Evolutionary conservation across 2,797 vertebrate genomes (phyloP).

Genomic region (Luscinia luscinia): DNA sequence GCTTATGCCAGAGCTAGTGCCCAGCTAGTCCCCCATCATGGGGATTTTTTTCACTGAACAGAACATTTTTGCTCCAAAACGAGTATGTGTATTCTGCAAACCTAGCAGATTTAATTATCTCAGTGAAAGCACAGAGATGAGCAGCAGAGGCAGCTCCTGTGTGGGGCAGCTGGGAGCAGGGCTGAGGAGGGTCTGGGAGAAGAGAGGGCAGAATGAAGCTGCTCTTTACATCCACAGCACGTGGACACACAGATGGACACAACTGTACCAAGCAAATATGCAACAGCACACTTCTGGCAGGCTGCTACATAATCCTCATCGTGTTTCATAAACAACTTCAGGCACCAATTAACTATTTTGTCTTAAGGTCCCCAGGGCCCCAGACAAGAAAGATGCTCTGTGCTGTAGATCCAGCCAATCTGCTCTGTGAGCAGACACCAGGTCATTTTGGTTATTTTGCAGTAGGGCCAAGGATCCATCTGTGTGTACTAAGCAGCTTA

Average conservation of each 20-base stretch:
- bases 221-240: neutral
- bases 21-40: neutral
- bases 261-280: neutral
- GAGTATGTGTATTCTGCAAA: neutral
- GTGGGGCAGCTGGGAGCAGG: neutral
- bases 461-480: neutral
- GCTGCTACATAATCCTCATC: neutral
- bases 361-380: neutral
- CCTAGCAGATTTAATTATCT: neutral
- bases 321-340: neutral
- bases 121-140: neutral
- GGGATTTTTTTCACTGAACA: neutral
- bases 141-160: fast-evolving
- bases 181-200: neutral
- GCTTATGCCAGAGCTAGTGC: neutral
- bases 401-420: neutral
- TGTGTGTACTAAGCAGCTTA: neutral
- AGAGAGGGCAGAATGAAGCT: fast-evolving
- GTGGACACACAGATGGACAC: neutral
- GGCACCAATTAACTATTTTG: neutral
- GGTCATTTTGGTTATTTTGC: neutral
- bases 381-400: neutral
- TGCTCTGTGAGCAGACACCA: neutral
- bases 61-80: neutral
- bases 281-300: neutral